A percentile compares a stretch with the other conserved stretches of the same genome.
These are phyloP conservation scores for Phaonia tiefii DNA, from an alignment of 2,888 invertebrate genomes.

Conservation along the genomic window DNA sequence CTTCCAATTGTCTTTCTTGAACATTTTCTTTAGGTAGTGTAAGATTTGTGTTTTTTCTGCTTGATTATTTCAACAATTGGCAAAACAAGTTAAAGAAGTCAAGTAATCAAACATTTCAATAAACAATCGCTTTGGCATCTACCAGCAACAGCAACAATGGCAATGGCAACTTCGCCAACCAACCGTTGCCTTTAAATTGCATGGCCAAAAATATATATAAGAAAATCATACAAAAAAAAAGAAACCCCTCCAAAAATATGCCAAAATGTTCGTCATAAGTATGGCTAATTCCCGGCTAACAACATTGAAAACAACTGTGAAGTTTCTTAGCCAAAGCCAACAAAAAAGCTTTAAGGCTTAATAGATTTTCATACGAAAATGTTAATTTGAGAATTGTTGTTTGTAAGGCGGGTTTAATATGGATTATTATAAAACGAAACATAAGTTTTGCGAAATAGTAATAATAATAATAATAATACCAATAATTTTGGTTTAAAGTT, in stretches of 20 bases:
- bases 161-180: conserved; percentile 5
- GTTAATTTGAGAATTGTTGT: conserved; percentile 61
- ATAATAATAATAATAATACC: not conserved
- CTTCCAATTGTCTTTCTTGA: conserved; percentile 16
- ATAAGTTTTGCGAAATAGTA: not conserved
- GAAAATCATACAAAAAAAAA: not conserved
- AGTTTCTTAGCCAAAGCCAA: not conserved
- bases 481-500: no score
- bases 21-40: conserved; percentile 3
- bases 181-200: conserved; percentile 50
- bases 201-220: conserved; percentile 34
- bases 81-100: conserved; percentile 66
- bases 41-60: conserved; percentile 18
- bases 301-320: conserved; percentile 47
- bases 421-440: conserved; percentile 35
- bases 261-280: conserved; percentile 51
- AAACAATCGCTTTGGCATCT: conserved; percentile 55
- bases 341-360: conserved; percentile 41
- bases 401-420: conserved; percentile 44
- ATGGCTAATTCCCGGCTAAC: conserved; percentile 62
- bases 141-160: conserved; percentile 20
- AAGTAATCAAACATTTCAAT: conserved; percentile 68
- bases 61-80: conserved; percentile 54
- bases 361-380: conserved; percentile 43
- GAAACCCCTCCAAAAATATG: conserved; percentile 5